phyloP scores from a whole-genome alignment of 1,140 invertebrate genomes.

The Euglossa dilemma region DNA sequence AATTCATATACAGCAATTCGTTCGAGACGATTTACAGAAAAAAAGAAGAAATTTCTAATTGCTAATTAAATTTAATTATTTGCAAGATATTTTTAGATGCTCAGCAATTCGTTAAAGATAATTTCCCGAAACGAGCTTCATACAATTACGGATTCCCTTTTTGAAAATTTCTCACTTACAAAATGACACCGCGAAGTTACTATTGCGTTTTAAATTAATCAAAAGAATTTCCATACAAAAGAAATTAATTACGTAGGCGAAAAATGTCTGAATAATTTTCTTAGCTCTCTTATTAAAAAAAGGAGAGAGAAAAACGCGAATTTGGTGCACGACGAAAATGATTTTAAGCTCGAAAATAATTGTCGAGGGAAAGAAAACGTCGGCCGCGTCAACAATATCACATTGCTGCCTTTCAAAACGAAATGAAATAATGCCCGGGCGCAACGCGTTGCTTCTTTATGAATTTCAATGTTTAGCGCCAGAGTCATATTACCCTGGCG shows the following conservation, averaged over 20 bases:
- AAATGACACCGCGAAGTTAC: background rate
- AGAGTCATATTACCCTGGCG: background rate
- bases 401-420: background rate
- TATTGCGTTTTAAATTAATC: background rate
- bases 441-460: background rate
- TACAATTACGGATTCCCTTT: too few species aligned
- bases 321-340: background rate
- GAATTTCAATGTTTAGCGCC: background rate
- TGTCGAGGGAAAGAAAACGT: background rate
- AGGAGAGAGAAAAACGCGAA: background rate
- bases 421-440: background rate
- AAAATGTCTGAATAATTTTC: background rate
- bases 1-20: too few species aligned
- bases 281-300: background rate
- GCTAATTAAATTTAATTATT: too few species aligned
- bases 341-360: background rate
- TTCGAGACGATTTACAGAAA: too few species aligned
- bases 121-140: too few species aligned
- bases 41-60: too few species aligned
- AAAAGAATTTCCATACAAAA: background rate
- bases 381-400: background rate
- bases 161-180: too few species aligned
- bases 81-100: too few species aligned
- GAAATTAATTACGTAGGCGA: background rate
- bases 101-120: too few species aligned